phyloP scores from a whole-genome alignment of 1,140 invertebrate species.

The Bombus polaris region DNA sequence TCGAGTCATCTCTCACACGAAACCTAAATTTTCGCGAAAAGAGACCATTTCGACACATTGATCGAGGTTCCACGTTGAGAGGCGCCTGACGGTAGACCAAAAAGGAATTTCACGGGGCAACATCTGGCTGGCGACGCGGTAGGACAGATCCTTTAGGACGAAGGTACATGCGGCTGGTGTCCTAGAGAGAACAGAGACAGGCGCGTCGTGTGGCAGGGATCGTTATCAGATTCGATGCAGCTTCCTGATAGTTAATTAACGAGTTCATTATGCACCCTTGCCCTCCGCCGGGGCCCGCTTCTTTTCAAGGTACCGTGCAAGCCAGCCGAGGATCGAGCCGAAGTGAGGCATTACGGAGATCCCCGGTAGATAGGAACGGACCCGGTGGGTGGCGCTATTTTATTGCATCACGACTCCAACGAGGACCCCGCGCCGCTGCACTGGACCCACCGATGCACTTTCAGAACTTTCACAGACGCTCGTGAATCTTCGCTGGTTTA shows the following conservation, averaged over 20 bases:
- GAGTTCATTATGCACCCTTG: slow-evolving; percentile 83
- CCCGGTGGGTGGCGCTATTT: slow-evolving; percentile 82
- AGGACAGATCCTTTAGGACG: slow-evolving; percentile 43
- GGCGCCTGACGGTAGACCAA: not conserved
- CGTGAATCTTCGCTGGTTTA: slow-evolving; percentile 56
- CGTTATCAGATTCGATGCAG: slow-evolving; percentile 82
- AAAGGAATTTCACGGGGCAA: not conserved
- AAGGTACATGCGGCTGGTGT: slow-evolving; percentile 60
- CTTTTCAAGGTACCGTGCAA: slow-evolving; percentile 59
- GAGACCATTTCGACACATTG: not conserved
- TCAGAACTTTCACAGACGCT: slow-evolving; percentile 61
- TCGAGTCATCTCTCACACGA: not conserved
- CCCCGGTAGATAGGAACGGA: slow-evolving; percentile 75
- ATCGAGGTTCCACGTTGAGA: too few relatives aligned
- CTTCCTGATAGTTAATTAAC: slow-evolving; percentile 83
- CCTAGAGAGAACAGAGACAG: slow-evolving; percentile 72
- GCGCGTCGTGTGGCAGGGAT: slow-evolving; percentile 78
- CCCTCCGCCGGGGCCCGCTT: slow-evolving; percentile 67
- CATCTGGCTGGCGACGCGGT: slow-evolving; percentile 18
- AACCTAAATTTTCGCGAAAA: not conserved
- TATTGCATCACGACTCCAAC: slow-evolving; percentile 80
- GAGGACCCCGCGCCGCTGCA: slow-evolving; percentile 45
- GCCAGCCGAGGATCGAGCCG: slow-evolving; percentile 62
- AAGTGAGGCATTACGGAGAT: slow-evolving; percentile 83
- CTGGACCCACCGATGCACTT: slow-evolving; percentile 48